Evolutionary conservation across 2,113 vertebrate genomes (phyloP).

Genomic region (Oreochromis niloticus): DNA sequence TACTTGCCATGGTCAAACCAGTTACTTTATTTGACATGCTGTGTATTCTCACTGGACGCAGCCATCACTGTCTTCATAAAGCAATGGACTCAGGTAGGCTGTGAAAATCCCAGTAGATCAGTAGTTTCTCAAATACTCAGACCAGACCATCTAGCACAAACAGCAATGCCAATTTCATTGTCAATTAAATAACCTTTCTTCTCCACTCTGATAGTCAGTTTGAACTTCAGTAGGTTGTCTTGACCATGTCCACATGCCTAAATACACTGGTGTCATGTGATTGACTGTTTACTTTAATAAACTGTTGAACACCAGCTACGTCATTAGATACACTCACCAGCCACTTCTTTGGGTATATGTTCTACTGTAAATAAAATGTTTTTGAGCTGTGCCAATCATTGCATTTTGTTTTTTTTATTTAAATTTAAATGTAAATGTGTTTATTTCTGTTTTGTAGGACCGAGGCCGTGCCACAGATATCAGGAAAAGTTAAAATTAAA

Average conservation of each 20-base stretch:
- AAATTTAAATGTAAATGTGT: background rate
- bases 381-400: background rate
- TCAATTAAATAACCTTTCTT: background rate
- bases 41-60: accelerated
- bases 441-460: background rate
- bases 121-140: background rate
- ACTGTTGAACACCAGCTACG: background rate
- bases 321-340: no score
- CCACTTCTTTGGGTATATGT: background rate
- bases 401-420: background rate
- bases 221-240: background rate
- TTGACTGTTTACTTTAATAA: background rate
- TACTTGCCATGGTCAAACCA: background rate
- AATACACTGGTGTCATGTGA: background rate
- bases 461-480: background rate
- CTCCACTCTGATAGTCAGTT: background rate
- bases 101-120: background rate
- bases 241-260: background rate
- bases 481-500: background rate
- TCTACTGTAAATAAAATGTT: background rate
- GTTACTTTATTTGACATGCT: background rate
- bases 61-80: background rate
- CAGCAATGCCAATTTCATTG: background rate
- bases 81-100: background rate
- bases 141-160: background rate